A percentile compares a stretch with the other conserved stretches of the same genome.
Evolutionary conservation across 2,888 invertebrate species (phyloP).

Genomic region (Colletes collaris): DNA sequence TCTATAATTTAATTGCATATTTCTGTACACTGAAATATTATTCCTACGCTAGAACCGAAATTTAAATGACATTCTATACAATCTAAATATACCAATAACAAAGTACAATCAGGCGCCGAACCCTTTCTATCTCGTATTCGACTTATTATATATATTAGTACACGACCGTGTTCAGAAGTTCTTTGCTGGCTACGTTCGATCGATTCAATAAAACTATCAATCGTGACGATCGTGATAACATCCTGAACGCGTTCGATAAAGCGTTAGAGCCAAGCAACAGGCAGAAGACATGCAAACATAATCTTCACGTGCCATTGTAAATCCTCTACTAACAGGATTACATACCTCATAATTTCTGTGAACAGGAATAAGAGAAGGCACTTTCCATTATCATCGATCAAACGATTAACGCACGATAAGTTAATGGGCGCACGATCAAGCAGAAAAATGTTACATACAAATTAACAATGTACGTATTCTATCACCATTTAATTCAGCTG

Average conservation of each 20-base stretch:
- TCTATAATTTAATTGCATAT: background rate
- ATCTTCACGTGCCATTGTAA: conserved; percentile 23
- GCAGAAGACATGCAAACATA: conserved; percentile 55
- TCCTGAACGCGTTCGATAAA: conserved; percentile 25
- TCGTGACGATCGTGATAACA: background rate
- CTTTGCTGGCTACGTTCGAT: background rate
- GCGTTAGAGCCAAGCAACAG: conserved; percentile 33
- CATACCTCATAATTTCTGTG: conserved; percentile 24
- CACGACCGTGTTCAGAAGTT: conserved; percentile 35
- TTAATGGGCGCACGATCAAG: background rate
- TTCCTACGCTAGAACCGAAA: background rate
- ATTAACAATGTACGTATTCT: too few species aligned
- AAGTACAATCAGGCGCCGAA: conserved; percentile 1
- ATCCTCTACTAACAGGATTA: conserved; percentile 28
- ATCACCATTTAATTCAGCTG: background rate
- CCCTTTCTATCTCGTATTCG: background rate
- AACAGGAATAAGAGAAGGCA: conserved; percentile 9
- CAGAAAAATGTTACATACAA: background rate
- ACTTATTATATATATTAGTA: background rate
- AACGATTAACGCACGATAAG: background rate
- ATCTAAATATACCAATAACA: background rate
- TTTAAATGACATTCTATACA: background rate
- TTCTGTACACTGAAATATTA: background rate
- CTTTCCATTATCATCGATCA: conserved; percentile 1
- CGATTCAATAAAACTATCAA: background rate